Evolutionary conservation across 2,888 invertebrate species (phyloP).

Genomic region (Chouioia cunea): DNA sequence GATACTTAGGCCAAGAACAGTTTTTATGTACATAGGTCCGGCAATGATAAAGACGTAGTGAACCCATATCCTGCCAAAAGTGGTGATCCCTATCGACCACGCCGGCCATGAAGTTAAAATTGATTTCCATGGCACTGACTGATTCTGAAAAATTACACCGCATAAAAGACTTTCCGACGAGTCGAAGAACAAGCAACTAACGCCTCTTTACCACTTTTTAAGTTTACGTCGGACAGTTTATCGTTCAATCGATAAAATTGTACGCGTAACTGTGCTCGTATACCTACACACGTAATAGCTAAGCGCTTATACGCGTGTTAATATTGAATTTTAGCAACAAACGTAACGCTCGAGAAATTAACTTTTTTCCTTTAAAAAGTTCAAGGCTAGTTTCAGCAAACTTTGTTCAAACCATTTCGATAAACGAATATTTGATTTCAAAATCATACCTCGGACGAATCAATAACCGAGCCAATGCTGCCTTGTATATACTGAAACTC

Average conservation of each 20-base stretch:
- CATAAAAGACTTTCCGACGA: no score
- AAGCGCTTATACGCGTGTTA: background rate
- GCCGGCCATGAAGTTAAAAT: constrained; percentile 77
- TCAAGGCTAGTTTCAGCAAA: background rate
- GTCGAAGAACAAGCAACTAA: no score
- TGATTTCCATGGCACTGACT: constrained; percentile 75
- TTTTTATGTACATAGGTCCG: constrained; percentile 80
- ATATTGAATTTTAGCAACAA: background rate
- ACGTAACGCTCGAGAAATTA: no score
- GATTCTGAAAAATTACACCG: constrained; percentile 53
- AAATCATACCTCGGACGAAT: constrained; percentile 66
- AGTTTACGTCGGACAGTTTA: background rate
- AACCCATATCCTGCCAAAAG: constrained; percentile 82
- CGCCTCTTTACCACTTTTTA: no score
- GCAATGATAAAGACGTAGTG: constrained; percentile 80
- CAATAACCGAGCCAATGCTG: constrained; percentile 70
- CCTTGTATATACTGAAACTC: constrained; percentile 78
- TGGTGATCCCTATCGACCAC: constrained; percentile 80
- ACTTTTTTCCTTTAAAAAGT: no score
- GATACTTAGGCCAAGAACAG: constrained; percentile 77
- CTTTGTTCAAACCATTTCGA: background rate
- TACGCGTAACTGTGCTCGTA: no score
- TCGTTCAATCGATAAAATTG: background rate
- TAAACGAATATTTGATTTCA: background rate
- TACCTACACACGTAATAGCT: no score